Base-by-base conservation (phyloP, 1,140 invertebrate genomes). In the Steinernema khuongi region DNA sequence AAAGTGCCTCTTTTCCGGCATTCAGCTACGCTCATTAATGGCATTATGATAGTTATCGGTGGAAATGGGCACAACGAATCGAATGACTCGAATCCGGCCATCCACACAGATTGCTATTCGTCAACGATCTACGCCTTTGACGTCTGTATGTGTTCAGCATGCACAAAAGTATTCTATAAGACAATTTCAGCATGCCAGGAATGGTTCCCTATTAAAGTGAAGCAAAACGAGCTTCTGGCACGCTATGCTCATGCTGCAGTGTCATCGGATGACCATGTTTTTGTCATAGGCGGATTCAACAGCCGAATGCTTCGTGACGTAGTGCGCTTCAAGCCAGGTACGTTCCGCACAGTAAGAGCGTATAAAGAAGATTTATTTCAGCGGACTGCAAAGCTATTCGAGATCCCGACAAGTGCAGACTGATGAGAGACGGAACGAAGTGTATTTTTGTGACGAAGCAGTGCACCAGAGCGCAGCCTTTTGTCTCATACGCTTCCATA, bases 21-120 rank as follows among this genome's bases (percentile, higher is more conserved):
- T 70, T 41, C 79, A 1, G 82, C 84, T n/a, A 82, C 83, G 0
- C 22, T 85, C 36, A 28, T 84, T 4, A 82, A 84, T 69, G 83
- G 76, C n/a, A 67, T 85, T 22, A 80, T 84, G 77, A 71, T 85
- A 0, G 69, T 85, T 29, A 70, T 82, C 50, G 83, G 83, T 19
- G 83, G 83, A 31, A 85, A 85, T 28, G 77, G 68, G 26, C 79
- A 83, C 31, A 85, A 85, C 72, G 79, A 83, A 36, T 83, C 81
- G 33, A 80, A 77, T 1, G 79, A 83, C 33, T 83, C 81, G 33
- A 80, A 77, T 1, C 41, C 73, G 14, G 60, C 70, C 32, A 68
- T 72, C 18, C 70, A 79, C 19, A 79, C 70, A 60, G 80, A 83
- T 67, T 85, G 83, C 71, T 85, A 81, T 67, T 78, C 22, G 74